Base-by-base conservation (phyloP, 2,113 vertebrate genomes). In the Oncorhynchus mykiss region DNA sequence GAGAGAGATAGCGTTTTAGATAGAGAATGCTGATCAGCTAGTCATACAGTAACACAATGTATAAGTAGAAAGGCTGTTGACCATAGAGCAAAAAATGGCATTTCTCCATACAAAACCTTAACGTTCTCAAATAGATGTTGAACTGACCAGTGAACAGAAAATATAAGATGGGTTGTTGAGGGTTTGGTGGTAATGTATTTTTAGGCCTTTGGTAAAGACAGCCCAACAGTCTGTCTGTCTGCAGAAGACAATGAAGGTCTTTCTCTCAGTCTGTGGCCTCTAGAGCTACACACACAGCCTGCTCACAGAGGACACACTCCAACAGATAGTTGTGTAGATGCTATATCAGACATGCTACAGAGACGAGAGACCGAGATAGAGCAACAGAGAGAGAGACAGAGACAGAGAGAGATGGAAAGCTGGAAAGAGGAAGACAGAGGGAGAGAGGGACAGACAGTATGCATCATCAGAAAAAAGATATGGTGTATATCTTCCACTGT, bases 281-380 rank as follows among this genome's bases (percentile, higher is more conserved):
- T 39, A 39, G 39, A 39, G 39, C 39, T 8, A 39, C 39, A 45
- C 39, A 45, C 39, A 11, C 39, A 45, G 39, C 2, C 39, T 12
- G 39, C 39, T 45, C 39, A 45, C 59, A 62, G 48, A 8, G 75
- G 82, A 78, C 82, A 86, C 84, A 78, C 78, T 82, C 72, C 31
- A 78, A 68, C 7, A 86, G 90, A 93, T 91, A 88, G 76, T 14
- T 92, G 92, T 90, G 90, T 72, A 12, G 45, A 16, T 85, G 88
- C 88, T 79, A 89, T 87, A 85, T 87, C 12, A 88, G 85, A 81
- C 87, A 89, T 80, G 85, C 82, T 80, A 85, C 22, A 0, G 68
- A 84, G 78, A 81, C 84, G 87, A 73, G 86, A 92, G 84, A 92
- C 92, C 49, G 91, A 86, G 88, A 74, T 77, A 51, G 39, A 39